Percentiles rank a stretch among this genome's conserved stretches.
Conservation (phyloP, 2,888 invertebrate species). For the Aromia moschata region DNA sequence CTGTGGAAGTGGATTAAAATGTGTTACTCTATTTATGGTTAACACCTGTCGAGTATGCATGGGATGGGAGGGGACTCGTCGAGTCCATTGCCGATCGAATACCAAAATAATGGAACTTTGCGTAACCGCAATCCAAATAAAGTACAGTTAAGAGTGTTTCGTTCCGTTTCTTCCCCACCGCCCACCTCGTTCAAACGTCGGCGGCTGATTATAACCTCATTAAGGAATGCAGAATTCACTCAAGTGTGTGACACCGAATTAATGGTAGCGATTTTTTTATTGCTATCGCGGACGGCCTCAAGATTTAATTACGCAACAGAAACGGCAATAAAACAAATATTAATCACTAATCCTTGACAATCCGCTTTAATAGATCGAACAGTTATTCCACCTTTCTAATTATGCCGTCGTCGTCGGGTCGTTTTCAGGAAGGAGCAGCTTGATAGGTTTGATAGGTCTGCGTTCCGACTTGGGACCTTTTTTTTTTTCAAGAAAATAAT, state of each 20-base stretch:
- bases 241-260: conserved; percentile 21
- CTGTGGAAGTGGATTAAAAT: too few relatives aligned
- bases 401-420: conserved; percentile 3
- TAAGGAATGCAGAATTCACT: conserved; percentile 26
- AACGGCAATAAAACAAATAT: conserved; percentile 23
- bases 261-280: conserved; percentile 24
- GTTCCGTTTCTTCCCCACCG: neutral
- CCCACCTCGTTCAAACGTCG: neutral
- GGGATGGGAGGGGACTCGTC: too few relatives aligned
- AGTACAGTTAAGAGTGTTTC: conserved; percentile 4
- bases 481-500: too few relatives aligned
- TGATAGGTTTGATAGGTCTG: neutral
- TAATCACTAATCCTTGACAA: conserved; percentile 36
- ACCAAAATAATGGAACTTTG: neutral
- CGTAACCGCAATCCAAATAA: neutral
- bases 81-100: too few relatives aligned
- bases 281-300: neutral
- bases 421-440: neutral
- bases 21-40: too few relatives aligned
- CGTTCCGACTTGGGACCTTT: too few relatives aligned
- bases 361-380: conserved; percentile 25
- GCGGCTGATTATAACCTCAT: conserved; percentile 10
- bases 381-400: conserved; percentile 34
- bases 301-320: conserved; percentile 26
- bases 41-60: too few relatives aligned